phyloP scores from a whole-genome alignment of 92 coral and sea anemone species.

The Phenganax stokvisi region DNA sequence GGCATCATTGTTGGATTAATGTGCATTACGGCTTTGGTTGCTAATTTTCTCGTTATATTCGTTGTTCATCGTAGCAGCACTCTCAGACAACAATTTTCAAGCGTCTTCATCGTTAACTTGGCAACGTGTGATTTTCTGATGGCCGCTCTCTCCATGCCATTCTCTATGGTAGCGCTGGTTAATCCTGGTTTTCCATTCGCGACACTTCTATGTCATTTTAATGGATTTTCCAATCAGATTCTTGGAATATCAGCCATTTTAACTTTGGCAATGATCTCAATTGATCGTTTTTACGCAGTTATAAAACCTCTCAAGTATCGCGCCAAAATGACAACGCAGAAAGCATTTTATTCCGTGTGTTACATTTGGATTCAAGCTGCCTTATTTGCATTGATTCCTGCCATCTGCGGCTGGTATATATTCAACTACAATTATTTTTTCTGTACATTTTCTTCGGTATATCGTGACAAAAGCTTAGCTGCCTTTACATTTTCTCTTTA shows the following conservation, averaged over 20 bases:
- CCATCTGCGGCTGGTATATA: slow-evolving; percentile 70
- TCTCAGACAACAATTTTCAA: slow-evolving; percentile 77
- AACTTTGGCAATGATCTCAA: slow-evolving; percentile 77
- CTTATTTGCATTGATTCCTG: slow-evolving; percentile 67
- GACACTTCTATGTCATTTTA: slow-evolving; percentile 68
- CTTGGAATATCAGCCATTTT: slow-evolving; percentile 77
- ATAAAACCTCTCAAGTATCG: slow-evolving; percentile 88
- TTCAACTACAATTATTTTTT: slow-evolving; percentile 65
- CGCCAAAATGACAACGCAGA: slow-evolving; percentile 91
- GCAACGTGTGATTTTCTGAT: slow-evolving; percentile 88
- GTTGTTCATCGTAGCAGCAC: slow-evolving; percentile 92
- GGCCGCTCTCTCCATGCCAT: slow-evolving; percentile 94
- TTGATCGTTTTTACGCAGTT: slow-evolving; percentile 91
- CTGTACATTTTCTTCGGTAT: slow-evolving; percentile 78
- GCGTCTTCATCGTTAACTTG: slow-evolving; percentile 89
- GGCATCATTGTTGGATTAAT: slow-evolving; percentile 56
- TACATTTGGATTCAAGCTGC: slow-evolving; percentile 81
- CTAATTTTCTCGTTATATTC: slow-evolving; percentile 86
- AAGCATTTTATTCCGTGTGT: slow-evolving; percentile 69
- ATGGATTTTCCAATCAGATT: slow-evolving; percentile 82
- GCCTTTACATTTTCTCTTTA: slow-evolving; percentile 67
- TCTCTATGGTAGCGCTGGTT: slow-evolving; percentile 75
- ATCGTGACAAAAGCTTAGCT: slow-evolving; percentile 49
- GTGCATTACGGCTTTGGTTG: slow-evolving; percentile 72
- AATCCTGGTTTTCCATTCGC: slow-evolving; percentile 78